Conservation (phyloP, 2,888 invertebrate species). For the Eupithecia centaureata region DNA sequence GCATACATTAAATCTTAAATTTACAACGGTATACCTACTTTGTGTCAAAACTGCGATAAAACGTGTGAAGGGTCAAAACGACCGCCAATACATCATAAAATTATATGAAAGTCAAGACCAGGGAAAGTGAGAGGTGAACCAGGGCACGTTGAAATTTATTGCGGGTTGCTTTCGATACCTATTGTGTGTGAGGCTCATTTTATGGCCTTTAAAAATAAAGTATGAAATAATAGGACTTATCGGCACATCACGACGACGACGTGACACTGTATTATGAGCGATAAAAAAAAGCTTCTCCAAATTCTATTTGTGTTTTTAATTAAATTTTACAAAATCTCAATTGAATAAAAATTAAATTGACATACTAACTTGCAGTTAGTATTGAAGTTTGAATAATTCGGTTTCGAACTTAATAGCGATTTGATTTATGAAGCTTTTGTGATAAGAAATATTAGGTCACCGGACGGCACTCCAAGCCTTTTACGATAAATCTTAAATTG, state of each 20-base stretch:
- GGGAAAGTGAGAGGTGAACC: slow-evolving; percentile 78
- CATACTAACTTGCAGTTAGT: no score
- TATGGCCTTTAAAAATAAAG: slow-evolving; percentile 73
- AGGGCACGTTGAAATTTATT: slow-evolving; percentile 74
- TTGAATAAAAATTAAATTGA: neutral
- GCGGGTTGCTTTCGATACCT: slow-evolving; percentile 80
- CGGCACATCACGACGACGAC: slow-evolving; percentile 43
- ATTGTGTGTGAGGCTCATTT: slow-evolving; percentile 76
- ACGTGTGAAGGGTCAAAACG: slow-evolving; percentile 80
- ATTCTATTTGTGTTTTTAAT: no score
- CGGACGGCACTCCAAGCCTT: neutral
- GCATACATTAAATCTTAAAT: slow-evolving; percentile 66
- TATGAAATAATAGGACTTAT: slow-evolving; percentile 66
- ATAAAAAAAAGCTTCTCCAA: neutral
- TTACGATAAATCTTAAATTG: slow-evolving; percentile 29
- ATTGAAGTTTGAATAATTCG: neutral
- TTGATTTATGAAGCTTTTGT: neutral
- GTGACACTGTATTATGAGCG: slow-evolving; percentile 18
- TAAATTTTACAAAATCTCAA: neutral
- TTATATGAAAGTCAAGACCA: slow-evolving; percentile 83
- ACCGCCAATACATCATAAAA: slow-evolving; percentile 81
- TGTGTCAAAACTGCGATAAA: slow-evolving; percentile 72
- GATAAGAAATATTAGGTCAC: neutral
- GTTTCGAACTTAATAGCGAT: neutral
- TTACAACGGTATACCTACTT: slow-evolving; percentile 55